These are phyloP conservation scores for Halisarca cf. caerulea DNA, from an alignment of 37 sponge, comb jelly and placozoan genomes.

Conservation along the genomic window DNA sequence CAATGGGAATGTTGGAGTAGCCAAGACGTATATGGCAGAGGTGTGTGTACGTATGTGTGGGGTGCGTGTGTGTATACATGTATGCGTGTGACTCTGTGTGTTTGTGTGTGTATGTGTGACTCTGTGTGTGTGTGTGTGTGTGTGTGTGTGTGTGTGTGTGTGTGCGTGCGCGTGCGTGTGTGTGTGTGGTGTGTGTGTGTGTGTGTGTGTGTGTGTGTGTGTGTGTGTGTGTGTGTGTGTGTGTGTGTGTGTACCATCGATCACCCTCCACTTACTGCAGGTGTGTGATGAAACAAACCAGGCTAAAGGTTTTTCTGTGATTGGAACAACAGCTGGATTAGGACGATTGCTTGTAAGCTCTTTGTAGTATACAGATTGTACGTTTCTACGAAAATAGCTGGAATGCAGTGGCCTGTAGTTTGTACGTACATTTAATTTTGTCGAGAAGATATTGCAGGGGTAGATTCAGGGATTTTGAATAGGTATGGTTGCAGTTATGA, in stretches of 20 bases:
- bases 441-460: too few species aligned
- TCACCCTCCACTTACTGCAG: conserved; percentile 15
- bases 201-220: neutral
- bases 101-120: too few species aligned
- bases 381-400: too few species aligned
- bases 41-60: conserved; percentile 25
- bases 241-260: neutral
- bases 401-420: too few species aligned
- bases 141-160: too few species aligned
- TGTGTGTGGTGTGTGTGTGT: neutral
- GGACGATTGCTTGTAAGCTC: conserved; percentile 68
- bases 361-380: too few species aligned
- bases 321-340: conserved; percentile 56
- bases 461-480: too few species aligned
- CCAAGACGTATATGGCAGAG: conserved; percentile 89
- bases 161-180: too few species aligned
- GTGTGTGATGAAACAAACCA: conserved; percentile 90
- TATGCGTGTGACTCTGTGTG: neutral
- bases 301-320: conserved; percentile 73
- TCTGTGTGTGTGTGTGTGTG: too few species aligned
- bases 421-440: too few species aligned
- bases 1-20: conserved; percentile 83
- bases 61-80: neutral
- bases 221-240: too few species aligned
- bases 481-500: too few species aligned